Conservation (phyloP, 2,888 invertebrate species). For the Lepidocyrtinus sp. region DNA sequence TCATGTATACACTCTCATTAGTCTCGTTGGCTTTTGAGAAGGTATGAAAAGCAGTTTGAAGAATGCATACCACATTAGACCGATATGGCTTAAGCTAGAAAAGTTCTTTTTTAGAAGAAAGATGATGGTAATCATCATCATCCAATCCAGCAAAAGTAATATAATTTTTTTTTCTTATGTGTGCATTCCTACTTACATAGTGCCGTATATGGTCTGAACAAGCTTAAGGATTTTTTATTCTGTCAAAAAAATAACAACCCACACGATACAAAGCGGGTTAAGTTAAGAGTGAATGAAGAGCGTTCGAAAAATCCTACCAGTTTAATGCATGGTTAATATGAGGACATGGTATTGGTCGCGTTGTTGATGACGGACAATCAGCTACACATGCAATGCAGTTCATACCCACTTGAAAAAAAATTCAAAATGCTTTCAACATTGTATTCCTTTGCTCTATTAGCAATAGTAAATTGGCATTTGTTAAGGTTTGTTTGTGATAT, state of each 20-base stretch:
- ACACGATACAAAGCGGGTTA: slow-evolving; percentile 27
- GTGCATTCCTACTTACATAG: slow-evolving; percentile 10
- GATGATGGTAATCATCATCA: slow-evolving; percentile 2
- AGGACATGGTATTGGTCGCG: background rate
- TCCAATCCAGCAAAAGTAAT: slow-evolving; percentile 13
- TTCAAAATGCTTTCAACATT: background rate
- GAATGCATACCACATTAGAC: slow-evolving; percentile 1
- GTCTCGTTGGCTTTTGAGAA: background rate
- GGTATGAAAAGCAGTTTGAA: background rate
- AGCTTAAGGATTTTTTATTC: slow-evolving; percentile 22
- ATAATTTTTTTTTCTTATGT: background rate
- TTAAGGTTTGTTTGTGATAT: background rate
- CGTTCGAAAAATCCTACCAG: slow-evolving; percentile 6
- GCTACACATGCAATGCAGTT: background rate
- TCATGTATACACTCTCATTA: background rate
- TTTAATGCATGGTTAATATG: background rate
- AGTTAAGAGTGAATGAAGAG: slow-evolving; percentile 12
- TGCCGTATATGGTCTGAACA: slow-evolving; percentile 46
- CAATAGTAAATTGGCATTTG: background rate
- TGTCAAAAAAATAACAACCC: slow-evolving; percentile 31
- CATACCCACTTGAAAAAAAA: background rate
- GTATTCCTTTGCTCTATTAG: background rate
- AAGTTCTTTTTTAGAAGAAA: slow-evolving; percentile 13
- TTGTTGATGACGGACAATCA: background rate
- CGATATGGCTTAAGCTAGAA: background rate